Base-by-base conservation (phyloP, 2,797 vertebrate species). In the Streptopelia turtur region DNA sequence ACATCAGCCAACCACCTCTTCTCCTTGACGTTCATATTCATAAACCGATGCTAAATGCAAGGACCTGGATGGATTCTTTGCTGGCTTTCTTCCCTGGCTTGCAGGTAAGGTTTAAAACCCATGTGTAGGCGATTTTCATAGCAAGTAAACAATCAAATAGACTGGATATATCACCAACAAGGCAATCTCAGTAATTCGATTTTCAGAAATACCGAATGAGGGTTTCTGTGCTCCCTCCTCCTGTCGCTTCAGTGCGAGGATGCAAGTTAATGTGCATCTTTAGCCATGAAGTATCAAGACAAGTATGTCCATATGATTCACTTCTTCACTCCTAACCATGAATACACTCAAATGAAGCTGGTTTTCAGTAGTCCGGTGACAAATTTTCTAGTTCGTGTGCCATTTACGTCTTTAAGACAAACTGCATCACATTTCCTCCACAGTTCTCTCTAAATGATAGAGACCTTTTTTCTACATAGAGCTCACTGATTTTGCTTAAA, bases 1-100 rank as follows among this genome's bases (percentile, higher is more conserved):
- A 99, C 90, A 99, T 99, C 65, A 99, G 99, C 94, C 99, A 99
- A 96, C 99, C 99, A 7, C 99, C 99, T 35, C 98, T 99, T 68
- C 98, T 99, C 35, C 98, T 99, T 25, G 99, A 99, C 39, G 99
- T 99, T 60, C 99, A 99, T 80, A 99, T 99, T 94, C 99, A 99
- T 97, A 99, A 99, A 96, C 99, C 99, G 50, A 98, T 99, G 98
- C 98, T 99, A 30, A 99, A 99, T 10, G 99, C 99, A 59, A 98
- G 99, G 71, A 99, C 99, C 45, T 99, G 99, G 99, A 99, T 99
- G 99, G 99, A 99, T 96, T 99, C 99, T 16, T 96, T 99, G 95
- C 98, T 99, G 22, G 99, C 99, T 49, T 99, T 99, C 97, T 99
- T 99, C 92, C 99, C 99, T 37, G 99, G 99, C 13, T 98, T 99